Conservation (phyloP, 2,888 invertebrate genomes). For the Congeria kusceri region DNA sequence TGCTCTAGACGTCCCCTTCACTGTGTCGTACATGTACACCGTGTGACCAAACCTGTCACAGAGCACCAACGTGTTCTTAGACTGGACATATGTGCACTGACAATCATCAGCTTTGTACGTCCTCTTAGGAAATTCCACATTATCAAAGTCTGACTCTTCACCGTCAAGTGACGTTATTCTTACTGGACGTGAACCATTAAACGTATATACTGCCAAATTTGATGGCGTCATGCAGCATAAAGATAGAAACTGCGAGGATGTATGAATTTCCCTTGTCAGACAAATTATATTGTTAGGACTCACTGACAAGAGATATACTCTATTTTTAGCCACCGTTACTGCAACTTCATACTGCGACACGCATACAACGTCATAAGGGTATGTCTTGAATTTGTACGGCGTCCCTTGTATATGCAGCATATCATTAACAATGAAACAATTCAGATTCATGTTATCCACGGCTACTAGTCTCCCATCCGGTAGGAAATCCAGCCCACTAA, state of each 20-base stretch:
- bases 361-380: conserved; percentile 1
- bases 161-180: not conserved
- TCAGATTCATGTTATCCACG: not conserved
- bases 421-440: not conserved
- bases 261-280: not conserved
- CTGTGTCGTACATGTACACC: not conserved
- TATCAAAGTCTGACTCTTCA: not conserved
- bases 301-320: not conserved
- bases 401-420: not conserved
- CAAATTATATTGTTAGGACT: not conserved
- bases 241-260: not conserved
- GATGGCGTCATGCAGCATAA: not conserved
- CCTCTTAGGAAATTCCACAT: not conserved
- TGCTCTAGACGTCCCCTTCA: not conserved
- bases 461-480: not conserved
- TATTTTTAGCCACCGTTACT: not conserved
- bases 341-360: not conserved
- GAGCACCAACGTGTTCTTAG: not conserved
- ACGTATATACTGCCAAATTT: not conserved
- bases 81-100: not conserved
- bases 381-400: not conserved
- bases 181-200: not conserved
- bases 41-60: not conserved
- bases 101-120: not conserved
- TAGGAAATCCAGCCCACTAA: not conserved